Evolutionary conservation across 2,113 vertebrate species (phyloP), one percentile per base, ranked within the genome.

Genomic region (Rallus limicola): DNA sequence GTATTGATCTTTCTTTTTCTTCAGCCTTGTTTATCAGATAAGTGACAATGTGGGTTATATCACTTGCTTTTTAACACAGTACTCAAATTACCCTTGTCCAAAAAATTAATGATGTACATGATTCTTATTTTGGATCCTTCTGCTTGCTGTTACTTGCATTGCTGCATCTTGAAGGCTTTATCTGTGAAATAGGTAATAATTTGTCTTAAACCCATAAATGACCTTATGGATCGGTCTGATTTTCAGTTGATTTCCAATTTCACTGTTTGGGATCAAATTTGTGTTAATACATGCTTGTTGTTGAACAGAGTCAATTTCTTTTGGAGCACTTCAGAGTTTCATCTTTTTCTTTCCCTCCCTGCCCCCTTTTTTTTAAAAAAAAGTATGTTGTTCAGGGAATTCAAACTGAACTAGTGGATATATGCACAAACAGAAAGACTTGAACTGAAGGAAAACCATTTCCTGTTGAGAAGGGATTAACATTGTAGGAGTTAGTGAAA

Each of bases 391-490:
- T 92, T 96, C 38, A 44, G 96, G 94, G 94, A 92, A 83, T 95
- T 93, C 3, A 3, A 79, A 42, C 56, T 95, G 90, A 95, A 96
- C 81, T 86, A 92, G 75, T 79, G 69, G 81, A 91, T 94, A 76
- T 90, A 4, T 88, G 69, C 74, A 92, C 23, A 28, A 84, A 96
- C 96, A 88, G 83, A 88, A 95, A 90, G 88, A 74, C 86, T 95
- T 80, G 70, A 70, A 94, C 94, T 96, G 96, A 93, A 94, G 95
- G 88, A 93, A 97, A 95, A 95, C 92, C 79, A 94, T 97, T 97
- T 97, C 82, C 94, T 13, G 11, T 97, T 93, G 95, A 97, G 97
- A 96, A 97, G 82, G 94, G 95, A 96, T 97, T 97, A 97, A 82
- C 76, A 86, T 91, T 97, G 92, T 96, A 96, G 93, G 82, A 97